Percentiles rank a stretch among this genome's conserved stretches.
Evolutionary conservation across 2,888 invertebrate species (phyloP).

Genomic region (Ctenicera cuprea): DNA sequence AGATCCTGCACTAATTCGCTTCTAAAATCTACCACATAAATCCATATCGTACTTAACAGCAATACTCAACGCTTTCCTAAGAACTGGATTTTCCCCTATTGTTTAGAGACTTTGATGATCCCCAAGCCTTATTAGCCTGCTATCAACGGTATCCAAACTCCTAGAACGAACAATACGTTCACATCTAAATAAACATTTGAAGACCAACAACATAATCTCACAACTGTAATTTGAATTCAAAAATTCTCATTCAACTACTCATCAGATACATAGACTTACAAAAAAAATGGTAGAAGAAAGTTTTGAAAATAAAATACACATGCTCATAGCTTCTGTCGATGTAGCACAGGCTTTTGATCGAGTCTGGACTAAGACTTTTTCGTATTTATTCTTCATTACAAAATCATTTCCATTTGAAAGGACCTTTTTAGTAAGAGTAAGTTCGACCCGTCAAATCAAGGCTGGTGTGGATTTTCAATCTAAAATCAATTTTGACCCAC

Average conservation of each 20-base stretch:
- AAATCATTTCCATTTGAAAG: constrained; percentile 3
- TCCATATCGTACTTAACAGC: constrained; percentile 46
- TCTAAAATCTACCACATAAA: constrained; percentile 37
- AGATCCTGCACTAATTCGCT: constrained; percentile 3
- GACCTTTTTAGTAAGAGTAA: neutral
- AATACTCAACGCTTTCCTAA: constrained; percentile 46
- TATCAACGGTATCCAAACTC: constrained; percentile 49
- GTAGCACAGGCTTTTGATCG: too few relatives aligned
- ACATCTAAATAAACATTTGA: constrained; percentile 14
- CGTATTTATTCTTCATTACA: neutral
- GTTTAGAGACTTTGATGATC: constrained; percentile 53
- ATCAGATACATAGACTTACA: neutral
- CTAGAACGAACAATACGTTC: constrained; percentile 53
- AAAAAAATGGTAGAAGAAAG: constrained; percentile 14
- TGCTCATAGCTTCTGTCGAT: neutral
- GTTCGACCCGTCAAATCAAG: neutral
- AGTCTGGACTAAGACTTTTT: neutral
- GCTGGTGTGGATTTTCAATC: too few relatives aligned
- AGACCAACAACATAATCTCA: constrained; percentile 4
- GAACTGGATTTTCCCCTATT: constrained; percentile 47
- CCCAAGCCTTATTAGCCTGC: constrained; percentile 51
- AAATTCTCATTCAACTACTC: constrained; percentile 3
- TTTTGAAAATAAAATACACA: constrained; percentile 1
- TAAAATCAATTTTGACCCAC: too few relatives aligned
- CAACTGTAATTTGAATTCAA: constrained; percentile 7